Percentiles rank a stretch among this genome's conserved stretches.
Conservation (phyloP, 2,888 invertebrate species). For the Troides aeacus region DNA sequence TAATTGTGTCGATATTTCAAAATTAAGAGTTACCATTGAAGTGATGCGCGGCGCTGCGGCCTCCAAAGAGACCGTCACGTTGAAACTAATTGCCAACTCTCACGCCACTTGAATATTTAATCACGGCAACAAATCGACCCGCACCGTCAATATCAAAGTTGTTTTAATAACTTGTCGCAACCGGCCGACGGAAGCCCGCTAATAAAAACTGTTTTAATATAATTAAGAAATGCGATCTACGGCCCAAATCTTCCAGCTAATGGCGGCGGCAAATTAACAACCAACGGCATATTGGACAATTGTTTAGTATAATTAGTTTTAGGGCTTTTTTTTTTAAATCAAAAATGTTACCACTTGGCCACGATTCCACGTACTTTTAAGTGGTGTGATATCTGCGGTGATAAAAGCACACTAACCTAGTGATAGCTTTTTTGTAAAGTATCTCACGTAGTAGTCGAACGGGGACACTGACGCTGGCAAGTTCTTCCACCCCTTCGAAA, state of each 20-base stretch:
- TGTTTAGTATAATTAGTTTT: slow-evolving; percentile 13
- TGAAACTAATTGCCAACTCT: slow-evolving; percentile 23
- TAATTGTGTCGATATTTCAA: not conserved
- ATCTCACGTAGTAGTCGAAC: too few relatives aligned
- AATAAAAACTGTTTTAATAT: slow-evolving; percentile 27
- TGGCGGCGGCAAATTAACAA: slow-evolving; percentile 1
- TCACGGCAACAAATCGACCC: slow-evolving; percentile 25
- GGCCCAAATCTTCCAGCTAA: slow-evolving; percentile 7
- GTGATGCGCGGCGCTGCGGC: slow-evolving; percentile 15
- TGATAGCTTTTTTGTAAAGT: too few relatives aligned
- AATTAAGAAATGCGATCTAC: slow-evolving; percentile 16
- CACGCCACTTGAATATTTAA: slow-evolving; percentile 30
- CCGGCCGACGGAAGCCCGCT: slow-evolving; percentile 22
- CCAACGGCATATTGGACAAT: slow-evolving; percentile 2
- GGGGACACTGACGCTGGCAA: too few relatives aligned
- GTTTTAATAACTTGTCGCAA: slow-evolving; percentile 28
- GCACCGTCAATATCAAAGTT: slow-evolving; percentile 25
- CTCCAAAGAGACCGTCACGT: slow-evolving; percentile 22
- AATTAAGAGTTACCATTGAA: not conserved
- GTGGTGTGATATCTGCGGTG: too few relatives aligned
- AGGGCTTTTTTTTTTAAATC: too few relatives aligned
- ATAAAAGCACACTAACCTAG: too few relatives aligned
- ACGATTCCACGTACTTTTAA: too few relatives aligned
- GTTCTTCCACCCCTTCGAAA: too few relatives aligned
- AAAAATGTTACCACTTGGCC: too few relatives aligned